Conservation (phyloP, 2,113 vertebrate genomes). For the Orthonyx spaldingii region DNA sequence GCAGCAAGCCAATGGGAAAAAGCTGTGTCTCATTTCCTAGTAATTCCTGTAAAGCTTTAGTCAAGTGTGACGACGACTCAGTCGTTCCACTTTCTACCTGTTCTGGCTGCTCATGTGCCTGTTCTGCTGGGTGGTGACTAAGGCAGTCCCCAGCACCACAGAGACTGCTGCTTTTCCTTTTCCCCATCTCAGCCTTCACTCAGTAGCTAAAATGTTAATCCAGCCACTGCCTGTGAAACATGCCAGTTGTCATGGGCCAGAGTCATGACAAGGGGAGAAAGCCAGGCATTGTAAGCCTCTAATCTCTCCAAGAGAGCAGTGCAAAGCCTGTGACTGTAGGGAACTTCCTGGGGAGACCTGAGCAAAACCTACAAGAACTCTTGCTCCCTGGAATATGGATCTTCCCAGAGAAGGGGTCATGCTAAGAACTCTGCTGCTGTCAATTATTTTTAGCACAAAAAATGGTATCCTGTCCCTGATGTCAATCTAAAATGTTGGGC, state of each 20-base stretch:
- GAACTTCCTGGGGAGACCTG: not conserved
- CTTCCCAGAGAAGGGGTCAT: not conserved
- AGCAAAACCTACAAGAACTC: not conserved
- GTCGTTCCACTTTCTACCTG: rapidly evolving
- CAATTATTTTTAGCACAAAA: rapidly evolving
- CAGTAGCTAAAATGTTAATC: not conserved
- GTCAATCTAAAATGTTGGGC: not conserved
- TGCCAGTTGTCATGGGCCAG: not conserved
- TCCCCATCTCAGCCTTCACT: not conserved
- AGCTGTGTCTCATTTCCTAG: not conserved
- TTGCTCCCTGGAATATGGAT: not conserved
- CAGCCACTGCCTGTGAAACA: not conserved
- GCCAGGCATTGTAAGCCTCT: not conserved
- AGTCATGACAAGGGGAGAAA: too few species aligned
- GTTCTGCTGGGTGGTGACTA: not conserved
- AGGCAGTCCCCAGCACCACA: not conserved
- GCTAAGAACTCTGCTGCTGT: not conserved
- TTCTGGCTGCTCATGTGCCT: not conserved
- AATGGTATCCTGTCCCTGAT: too few species aligned
- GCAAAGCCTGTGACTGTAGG: not conserved
- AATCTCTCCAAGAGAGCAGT: too few species aligned
- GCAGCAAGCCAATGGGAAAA: not conserved
- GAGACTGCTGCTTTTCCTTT: not conserved
- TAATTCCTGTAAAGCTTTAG: not conserved
- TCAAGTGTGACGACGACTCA: not conserved